These are phyloP conservation scores for Myiotriccus ornatus DNA, from an alignment of 2,797 vertebrate genomes.

Conservation along the genomic window DNA sequence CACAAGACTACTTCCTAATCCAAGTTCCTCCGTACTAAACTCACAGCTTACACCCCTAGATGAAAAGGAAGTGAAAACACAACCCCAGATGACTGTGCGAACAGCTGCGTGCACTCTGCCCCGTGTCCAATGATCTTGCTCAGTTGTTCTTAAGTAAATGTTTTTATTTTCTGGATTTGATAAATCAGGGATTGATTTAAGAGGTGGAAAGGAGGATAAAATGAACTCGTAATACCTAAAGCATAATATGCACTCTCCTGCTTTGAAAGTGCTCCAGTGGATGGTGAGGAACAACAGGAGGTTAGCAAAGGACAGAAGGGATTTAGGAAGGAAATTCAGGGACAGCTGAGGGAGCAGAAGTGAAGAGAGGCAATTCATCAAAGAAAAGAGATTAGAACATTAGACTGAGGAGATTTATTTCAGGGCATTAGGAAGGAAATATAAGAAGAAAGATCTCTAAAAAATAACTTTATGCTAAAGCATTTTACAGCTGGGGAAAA, in stretches of 20 bases:
- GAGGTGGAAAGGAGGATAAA: conserved; percentile 36
- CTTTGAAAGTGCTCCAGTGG: neutral
- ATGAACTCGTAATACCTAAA: neutral
- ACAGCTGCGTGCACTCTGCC: neutral
- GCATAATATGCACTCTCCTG: neutral
- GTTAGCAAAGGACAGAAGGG: conserved; percentile 55
- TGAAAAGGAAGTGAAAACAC: neutral
- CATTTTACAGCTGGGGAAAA: neutral
- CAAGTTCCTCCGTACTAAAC: neutral
- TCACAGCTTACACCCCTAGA: neutral
- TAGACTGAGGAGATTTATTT: conserved; percentile 52
- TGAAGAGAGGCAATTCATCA: conserved; percentile 44
- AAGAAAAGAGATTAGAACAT: conserved; percentile 52
- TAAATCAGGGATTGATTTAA: conserved; percentile 38
- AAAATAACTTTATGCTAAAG: neutral
- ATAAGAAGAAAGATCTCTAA: conserved; percentile 14
- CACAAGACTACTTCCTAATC: neutral
- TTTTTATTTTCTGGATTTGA: neutral
- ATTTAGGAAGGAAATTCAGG: conserved; percentile 57
- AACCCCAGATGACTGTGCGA: neutral
- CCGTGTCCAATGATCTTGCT: neutral
- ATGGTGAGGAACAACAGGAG: neutral
- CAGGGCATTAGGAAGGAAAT: conserved; percentile 47
- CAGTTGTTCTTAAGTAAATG: neutral
- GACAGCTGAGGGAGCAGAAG: conserved; percentile 52